phyloP scores from a whole-genome alignment of 2,888 invertebrate species.

The Seira ritae region DNA sequence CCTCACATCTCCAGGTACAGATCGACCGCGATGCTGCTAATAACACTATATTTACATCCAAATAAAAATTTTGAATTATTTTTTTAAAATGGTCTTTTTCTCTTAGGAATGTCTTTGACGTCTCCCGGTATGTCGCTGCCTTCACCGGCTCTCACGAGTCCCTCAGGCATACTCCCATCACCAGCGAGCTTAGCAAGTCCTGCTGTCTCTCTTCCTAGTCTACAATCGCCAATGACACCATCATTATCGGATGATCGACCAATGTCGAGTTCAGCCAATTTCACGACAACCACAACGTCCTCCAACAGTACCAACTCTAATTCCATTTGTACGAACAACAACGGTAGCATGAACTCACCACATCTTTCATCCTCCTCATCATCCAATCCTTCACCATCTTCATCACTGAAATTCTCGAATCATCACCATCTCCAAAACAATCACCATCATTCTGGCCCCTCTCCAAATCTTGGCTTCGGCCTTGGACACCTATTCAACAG shows the following conservation, averaged over 20 bases:
- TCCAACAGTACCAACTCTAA: constrained; percentile 74
- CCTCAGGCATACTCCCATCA: constrained; percentile 85
- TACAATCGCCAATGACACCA: constrained; percentile 78
- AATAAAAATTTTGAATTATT: neutral
- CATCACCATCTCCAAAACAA: constrained; percentile 58
- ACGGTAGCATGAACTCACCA: constrained; percentile 59
- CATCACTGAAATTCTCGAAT: constrained; percentile 72
- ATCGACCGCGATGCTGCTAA: no score
- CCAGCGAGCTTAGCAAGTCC: constrained; percentile 85
- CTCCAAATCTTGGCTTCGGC: constrained; percentile 63
- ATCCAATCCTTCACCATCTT: constrained; percentile 74
- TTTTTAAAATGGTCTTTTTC: no score
- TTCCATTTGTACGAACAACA: constrained; percentile 52
- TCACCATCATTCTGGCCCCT: constrained; percentile 29
- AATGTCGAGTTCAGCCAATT: constrained; percentile 71
- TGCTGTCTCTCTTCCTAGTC: constrained; percentile 78
- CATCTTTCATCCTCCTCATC: constrained; percentile 76
- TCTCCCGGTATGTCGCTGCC: constrained; percentile 74
- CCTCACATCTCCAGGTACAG: constrained; percentile 74
- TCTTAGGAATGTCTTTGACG: constrained; percentile 75
- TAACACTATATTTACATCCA: constrained; percentile 15
- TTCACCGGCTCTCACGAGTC: constrained; percentile 76
- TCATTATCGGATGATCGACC: constrained; percentile 70
- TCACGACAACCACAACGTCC: constrained; percentile 72
- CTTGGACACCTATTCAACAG: constrained; percentile 63